These are phyloP conservation scores for Hypercompe scribonia DNA, from an alignment of 2,888 invertebrate species.

Conservation along the genomic window DNA sequence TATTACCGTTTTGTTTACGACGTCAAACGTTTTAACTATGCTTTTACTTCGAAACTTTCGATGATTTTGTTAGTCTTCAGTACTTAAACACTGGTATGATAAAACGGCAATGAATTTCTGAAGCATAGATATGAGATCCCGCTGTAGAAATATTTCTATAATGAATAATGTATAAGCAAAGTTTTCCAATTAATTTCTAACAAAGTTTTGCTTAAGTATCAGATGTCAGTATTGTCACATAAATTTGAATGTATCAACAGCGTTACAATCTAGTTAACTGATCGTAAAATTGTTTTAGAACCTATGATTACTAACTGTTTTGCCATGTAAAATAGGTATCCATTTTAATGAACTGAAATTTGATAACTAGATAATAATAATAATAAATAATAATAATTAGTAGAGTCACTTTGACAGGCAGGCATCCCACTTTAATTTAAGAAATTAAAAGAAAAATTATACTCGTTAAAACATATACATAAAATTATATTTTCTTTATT, in stretches of 20 bases:
- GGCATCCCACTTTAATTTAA: too few species aligned
- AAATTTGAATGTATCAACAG: background rate
- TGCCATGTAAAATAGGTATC: too few species aligned
- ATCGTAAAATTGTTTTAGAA: background rate
- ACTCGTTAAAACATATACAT: too few species aligned
- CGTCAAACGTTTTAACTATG: slow-evolving; percentile 4
- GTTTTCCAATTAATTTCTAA: slow-evolving; percentile 2
- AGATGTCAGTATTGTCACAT: background rate
- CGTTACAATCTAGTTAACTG: background rate
- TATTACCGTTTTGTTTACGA: slow-evolving; percentile 2
- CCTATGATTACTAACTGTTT: background rate
- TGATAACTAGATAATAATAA: too few species aligned
- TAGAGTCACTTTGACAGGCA: too few species aligned
- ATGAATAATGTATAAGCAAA: background rate
- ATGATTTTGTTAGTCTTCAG: background rate
- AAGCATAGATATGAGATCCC: background rate
- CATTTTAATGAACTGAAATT: background rate
- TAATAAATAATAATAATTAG: too few species aligned
- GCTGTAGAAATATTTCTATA: background rate
- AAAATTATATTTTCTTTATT: too few species aligned
- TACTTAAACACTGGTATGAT: background rate
- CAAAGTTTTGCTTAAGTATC: background rate
- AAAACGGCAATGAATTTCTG: background rate
- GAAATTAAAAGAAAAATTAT: too few species aligned
- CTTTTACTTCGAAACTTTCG: background rate